Evolutionary conservation across 1,140 invertebrate species (phyloP).

Genomic region (Xylocopa sonorina): DNA sequence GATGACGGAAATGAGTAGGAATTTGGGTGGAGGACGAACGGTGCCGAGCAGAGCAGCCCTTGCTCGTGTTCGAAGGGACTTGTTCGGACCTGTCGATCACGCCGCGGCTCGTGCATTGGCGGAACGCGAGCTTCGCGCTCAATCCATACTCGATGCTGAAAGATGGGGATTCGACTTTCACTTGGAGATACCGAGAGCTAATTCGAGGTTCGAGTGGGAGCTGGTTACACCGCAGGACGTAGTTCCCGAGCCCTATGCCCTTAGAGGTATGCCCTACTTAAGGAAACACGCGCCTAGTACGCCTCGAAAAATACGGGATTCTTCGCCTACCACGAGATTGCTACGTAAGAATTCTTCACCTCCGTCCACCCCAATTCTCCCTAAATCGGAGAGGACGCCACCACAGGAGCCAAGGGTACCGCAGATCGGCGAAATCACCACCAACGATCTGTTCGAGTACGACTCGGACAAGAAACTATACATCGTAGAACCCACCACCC

Average conservation of each 20-base stretch:
- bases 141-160: constrained; percentile 77
- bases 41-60: constrained; percentile 74
- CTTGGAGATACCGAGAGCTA: constrained; percentile 73
- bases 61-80: constrained; percentile 79
- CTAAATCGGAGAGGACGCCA: constrained; percentile 73
- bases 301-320: constrained; percentile 57
- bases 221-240: constrained; percentile 71
- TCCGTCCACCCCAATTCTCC: constrained; percentile 21
- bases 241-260: constrained; percentile 80
- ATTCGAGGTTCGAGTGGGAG: constrained; percentile 79
- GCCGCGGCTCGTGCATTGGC: constrained; percentile 79
- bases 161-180: constrained; percentile 82
- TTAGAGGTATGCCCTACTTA: constrained; percentile 78
- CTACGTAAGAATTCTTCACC: constrained; percentile 35
- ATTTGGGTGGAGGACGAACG: constrained; percentile 70
- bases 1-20: constrained; percentile 80
- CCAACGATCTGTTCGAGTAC: constrained; percentile 53
- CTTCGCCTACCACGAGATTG: constrained; percentile 23
- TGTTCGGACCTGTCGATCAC: constrained; percentile 83
- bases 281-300: constrained; percentile 72
- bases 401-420: constrained; percentile 75
- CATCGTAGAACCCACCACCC: constrained; percentile 68
- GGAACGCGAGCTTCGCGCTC: constrained; percentile 78
- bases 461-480: constrained; percentile 63
- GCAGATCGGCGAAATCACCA: constrained; percentile 69